phyloP scores from a whole-genome alignment of 1,140 invertebrate species.

The Papilio polyxenes region DNA sequence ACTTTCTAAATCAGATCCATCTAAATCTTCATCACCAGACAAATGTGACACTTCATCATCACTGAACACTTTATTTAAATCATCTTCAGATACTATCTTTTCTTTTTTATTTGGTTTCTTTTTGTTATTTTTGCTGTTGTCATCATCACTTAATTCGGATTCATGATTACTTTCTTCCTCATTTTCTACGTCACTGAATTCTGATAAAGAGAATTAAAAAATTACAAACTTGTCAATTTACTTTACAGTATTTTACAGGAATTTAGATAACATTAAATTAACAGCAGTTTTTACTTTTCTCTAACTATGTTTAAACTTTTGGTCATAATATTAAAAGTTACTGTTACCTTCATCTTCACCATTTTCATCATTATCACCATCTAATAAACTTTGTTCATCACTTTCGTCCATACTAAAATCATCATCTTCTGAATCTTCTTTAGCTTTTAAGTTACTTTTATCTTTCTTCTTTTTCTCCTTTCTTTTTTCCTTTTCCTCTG shows the following conservation, averaged over 20 bases:
- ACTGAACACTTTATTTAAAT: constrained; percentile 72
- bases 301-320: not conserved
- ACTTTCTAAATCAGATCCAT: constrained; percentile 54
- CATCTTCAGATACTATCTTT: constrained; percentile 58
- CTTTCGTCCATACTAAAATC: constrained; percentile 28
- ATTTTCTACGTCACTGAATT: constrained; percentile 42
- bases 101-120: constrained; percentile 53
- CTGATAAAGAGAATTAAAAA: not conserved
- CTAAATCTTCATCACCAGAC: constrained; percentile 63
- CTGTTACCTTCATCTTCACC: constrained; percentile 37
- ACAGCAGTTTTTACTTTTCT: not conserved
- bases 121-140: constrained; percentile 28
- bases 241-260: too few species aligned
- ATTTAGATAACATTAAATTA: not conserved
- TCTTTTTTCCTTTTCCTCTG: constrained; percentile 57
- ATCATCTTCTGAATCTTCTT: constrained; percentile 45
- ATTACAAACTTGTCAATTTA: too few species aligned
- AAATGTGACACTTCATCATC: constrained; percentile 75
- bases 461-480: constrained; percentile 45
- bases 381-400: constrained; percentile 51
- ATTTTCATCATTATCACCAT: constrained; percentile 45
- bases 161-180: constrained; percentile 38
- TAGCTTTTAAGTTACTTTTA: constrained; percentile 33
- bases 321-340: not conserved
- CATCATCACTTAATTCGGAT: constrained; percentile 36